Evolutionary conservation across 1,140 invertebrate genomes (phyloP), one percentile per base, ranked within the genome.

Genomic region (Prorops nasuta): DNA sequence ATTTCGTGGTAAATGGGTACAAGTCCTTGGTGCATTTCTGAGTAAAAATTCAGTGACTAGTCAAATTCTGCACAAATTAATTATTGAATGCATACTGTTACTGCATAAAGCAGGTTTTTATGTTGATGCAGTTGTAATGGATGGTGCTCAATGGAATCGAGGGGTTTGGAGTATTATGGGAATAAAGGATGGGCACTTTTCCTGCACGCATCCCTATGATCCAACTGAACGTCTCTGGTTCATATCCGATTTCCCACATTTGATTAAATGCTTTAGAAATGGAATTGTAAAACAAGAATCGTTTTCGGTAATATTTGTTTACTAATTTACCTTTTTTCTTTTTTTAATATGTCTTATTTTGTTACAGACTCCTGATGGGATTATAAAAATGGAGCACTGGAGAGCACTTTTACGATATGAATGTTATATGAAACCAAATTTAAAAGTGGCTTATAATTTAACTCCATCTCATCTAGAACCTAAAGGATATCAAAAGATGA

Each of bases 111-210:
- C 8, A 10, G 45, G 32, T 16, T 53, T 21, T 20, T 21, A 31
- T 20, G 44, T 55, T n/a, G 57, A 59, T 32, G 40, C 17, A 7
- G 43, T 59, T 2, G 42, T 39, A 3, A 46, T 35, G 7, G 51
- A 57, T 51, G 49, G 45, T 7, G 54, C 52, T 10, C 22, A 12
- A 19, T 60, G 54, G 54, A 60, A 60, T 35, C 18, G 58, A 6
- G 32, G 32, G 2, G 35, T 51, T 3, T 59, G 49, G 53, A 49
- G 45, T 12, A 6, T 40, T 10, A 48, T 56, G 24, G 58, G 54
- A 9, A 28, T 60, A 15, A 4, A 50, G 15, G 44, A 34, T 14
- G 8, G 37, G 0, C 28, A 51, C 4, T 34, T 41, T 1, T 45
- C 37, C 17, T 53, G 45, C 18, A n/a, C n/a, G 37, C 41, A 57